These are phyloP conservation scores for Drosophila dives DNA, from an alignment of 2,888 invertebrate genomes.

Conservation along the genomic window DNA sequence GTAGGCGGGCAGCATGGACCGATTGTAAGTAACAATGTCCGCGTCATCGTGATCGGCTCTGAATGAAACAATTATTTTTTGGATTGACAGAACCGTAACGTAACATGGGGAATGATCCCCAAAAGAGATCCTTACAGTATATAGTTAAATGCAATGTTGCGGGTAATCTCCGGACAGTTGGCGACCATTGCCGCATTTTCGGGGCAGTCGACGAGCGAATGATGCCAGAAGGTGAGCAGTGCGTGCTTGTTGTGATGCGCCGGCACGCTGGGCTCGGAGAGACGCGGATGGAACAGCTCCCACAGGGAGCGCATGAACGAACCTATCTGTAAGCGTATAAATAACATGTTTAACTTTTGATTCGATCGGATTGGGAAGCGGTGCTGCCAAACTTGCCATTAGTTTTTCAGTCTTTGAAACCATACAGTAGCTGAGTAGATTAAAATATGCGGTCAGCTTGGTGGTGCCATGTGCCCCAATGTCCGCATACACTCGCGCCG, in stretches of 20 bases:
- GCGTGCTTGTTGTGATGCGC: slow-evolving; percentile 98
- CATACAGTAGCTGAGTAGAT: slow-evolving; percentile 95
- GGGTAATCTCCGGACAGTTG: slow-evolving; percentile 93
- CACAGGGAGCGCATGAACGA: slow-evolving; percentile 95
- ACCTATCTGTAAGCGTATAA: slow-evolving; percentile 90
- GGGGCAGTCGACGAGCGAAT: slow-evolving; percentile 95
- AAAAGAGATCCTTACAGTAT: slow-evolving; percentile 91
- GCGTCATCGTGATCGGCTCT: slow-evolving; percentile 98
- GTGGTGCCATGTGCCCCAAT: slow-evolving; percentile 94
- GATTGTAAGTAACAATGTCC: slow-evolving; percentile 96
- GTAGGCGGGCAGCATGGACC: slow-evolving; percentile 96
- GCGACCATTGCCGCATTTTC: slow-evolving; percentile 96
- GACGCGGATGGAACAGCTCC: slow-evolving; percentile 97
- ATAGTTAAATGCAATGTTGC: slow-evolving; percentile 98
- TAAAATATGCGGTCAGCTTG: slow-evolving; percentile 96
- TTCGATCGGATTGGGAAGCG: neutral
- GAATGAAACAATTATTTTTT: slow-evolving; percentile 2
- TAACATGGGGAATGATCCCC: neutral
- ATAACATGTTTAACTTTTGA: slow-evolving; percentile 4
- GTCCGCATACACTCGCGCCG: slow-evolving; percentile 94
- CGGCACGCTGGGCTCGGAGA: slow-evolving; percentile 97
- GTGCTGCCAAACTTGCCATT: slow-evolving; percentile 88
- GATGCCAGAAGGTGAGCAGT: slow-evolving; percentile 96
- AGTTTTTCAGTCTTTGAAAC: slow-evolving; percentile 95
- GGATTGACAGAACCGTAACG: neutral